Evolutionary conservation across 2,797 vertebrate species (phyloP), one percentile per base, ranked within the genome.

Genomic region (Typhlichthys eigenmanni): DNA sequence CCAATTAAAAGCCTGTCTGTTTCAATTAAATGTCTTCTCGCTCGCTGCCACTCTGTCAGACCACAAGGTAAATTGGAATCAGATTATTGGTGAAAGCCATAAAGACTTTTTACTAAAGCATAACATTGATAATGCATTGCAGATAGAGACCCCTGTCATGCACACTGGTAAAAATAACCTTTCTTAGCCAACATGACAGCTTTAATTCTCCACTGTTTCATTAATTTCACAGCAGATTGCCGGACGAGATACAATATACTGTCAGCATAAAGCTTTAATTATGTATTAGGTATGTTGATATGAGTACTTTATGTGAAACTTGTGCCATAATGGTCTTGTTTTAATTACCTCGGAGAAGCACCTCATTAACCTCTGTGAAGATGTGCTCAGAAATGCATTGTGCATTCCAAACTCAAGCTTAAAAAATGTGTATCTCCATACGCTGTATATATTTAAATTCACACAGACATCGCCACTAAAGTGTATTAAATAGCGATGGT

Each of bases 181-280:
- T 84, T 83, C 88, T 86, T 83, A 85, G 85, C 85, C 79, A 72
- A 81, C 85, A 83, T 90, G 89, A 88, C 84, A 86, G 79, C 85
- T 89, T 87, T 88, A 87, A 88, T 89, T 89, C 84, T 87, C 78
- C 78, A 72, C 87, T 79, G 64, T 82, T 92, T 91, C 55, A 92
- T 92, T 93, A 89, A 93, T 92, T 93, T 93, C 90, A 91, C 88
- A 87, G 87, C 79, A 93, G 91, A 93, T 93, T 90, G 92, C 92
- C 90, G 87, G 81, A 79, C 83, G 74, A 91, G 92, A 93, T 93
- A 93, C 79, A 86, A 87, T 85, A 89, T 89, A 85, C 85, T 85
- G 89, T 91, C 83, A 84, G 82, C 82, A 81, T 81, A 80, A 83
- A 87, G 79, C 91, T 92, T 92, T 92, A 93, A 93, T 93, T 91